A percentile compares a stretch with the other conserved stretches of the same genome.
Evolutionary conservation across 2,888 invertebrate species (phyloP).

Genomic region (Alloscopus bannaensis): DNA sequence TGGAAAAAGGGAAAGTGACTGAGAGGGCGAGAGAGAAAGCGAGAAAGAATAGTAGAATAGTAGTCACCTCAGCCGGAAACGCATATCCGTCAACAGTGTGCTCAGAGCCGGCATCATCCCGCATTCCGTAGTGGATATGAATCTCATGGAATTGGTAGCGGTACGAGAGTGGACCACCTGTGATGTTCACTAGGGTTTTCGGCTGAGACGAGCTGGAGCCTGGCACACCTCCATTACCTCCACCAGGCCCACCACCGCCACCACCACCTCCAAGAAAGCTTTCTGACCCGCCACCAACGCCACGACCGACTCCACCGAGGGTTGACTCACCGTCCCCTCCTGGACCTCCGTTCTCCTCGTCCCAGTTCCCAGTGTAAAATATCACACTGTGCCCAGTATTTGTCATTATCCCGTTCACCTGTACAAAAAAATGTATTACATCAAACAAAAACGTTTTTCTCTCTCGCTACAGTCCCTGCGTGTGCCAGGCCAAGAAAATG

Average conservation of each 20-base stretch:
- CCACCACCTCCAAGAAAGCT: slow-evolving; percentile 52
- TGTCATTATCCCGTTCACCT: slow-evolving; percentile 92
- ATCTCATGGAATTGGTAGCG: slow-evolving; percentile 96
- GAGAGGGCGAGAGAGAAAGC: too few species aligned
- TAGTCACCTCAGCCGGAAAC: slow-evolving; percentile 98
- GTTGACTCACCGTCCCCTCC: slow-evolving; percentile 60
- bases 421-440: slow-evolving; percentile 68
- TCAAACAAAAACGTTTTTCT: not conserved
- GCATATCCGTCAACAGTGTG: slow-evolving; percentile 97
- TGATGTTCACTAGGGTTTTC: slow-evolving; percentile 85
- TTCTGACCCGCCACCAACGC: slow-evolving; percentile 41
- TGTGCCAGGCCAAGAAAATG: not conserved
- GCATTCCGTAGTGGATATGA: slow-evolving; percentile 94
- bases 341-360: slow-evolving; percentile 68
- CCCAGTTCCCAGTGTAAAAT: slow-evolving; percentile 77
- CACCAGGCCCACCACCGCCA: slow-evolving; percentile 49
- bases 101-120: slow-evolving; percentile 95
- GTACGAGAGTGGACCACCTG: slow-evolving; percentile 96
- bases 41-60: too few species aligned
- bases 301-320: slow-evolving; percentile 49
- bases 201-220: slow-evolving; percentile 61
- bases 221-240: slow-evolving; percentile 52
- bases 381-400: slow-evolving; percentile 97
- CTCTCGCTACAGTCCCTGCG: slow-evolving; percentile 1
- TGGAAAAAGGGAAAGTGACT: too few species aligned